Conservation (phyloP, 2,888 invertebrate genomes). For the Cephus spinipes region DNA sequence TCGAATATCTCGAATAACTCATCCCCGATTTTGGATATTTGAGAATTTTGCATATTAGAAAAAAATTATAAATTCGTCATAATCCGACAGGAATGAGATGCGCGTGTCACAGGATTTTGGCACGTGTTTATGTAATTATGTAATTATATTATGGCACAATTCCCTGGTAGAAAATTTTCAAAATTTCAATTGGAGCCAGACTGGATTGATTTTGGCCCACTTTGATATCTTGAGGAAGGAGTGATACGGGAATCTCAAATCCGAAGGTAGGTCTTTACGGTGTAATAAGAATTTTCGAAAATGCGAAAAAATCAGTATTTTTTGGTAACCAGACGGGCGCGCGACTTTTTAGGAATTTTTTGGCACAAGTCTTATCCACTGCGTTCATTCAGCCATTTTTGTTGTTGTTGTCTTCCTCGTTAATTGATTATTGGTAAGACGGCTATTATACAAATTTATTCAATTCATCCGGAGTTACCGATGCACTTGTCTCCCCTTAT, state of each 20-base stretch:
- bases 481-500: not conserved
- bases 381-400: not conserved
- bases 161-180: not conserved
- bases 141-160: not conserved
- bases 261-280: not conserved
- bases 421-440: not conserved
- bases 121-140: not conserved
- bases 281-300: not conserved
- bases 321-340: not conserved
- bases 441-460: not conserved
- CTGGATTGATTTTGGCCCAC: not conserved
- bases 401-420: not conserved
- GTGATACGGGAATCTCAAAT: not conserved
- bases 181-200: not conserved
- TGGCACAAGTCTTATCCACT: no score
- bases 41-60: not conserved
- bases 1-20: not conserved
- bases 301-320: not conserved
- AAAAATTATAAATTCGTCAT: not conserved
- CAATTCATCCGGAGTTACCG: not conserved
- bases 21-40: not conserved
- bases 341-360: not conserved
- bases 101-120: not conserved
- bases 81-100: not conserved
- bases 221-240: not conserved